phyloP scores from a whole-genome alignment of 2,888 invertebrate genomes.

The Drosophila picticornis region DNA sequence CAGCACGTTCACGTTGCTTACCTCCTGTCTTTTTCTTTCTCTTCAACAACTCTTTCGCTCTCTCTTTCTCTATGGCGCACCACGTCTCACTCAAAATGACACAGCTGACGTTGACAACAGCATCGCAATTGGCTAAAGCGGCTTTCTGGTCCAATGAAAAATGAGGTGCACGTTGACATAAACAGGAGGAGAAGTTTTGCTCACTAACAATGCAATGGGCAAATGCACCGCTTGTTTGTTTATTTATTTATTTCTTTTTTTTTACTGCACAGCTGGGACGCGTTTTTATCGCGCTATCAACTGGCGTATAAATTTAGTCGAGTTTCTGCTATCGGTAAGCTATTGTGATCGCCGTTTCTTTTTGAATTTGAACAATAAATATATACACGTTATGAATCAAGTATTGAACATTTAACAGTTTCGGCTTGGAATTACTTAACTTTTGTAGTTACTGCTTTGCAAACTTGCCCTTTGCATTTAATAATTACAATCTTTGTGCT shows the following conservation, averaged over 20 bases:
- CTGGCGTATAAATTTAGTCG: conserved; percentile 16
- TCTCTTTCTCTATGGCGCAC: neutral
- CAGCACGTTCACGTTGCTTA: conserved; percentile 40
- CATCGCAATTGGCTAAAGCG: conserved; percentile 37
- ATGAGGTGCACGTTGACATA: conserved; percentile 13
- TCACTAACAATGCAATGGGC: conserved; percentile 24
- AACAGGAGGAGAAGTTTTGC: conserved; percentile 4
- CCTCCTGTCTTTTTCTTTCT: conserved; percentile 10
- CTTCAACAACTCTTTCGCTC: conserved; percentile 1
- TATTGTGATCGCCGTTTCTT: neutral
- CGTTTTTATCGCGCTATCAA: conserved; percentile 32
- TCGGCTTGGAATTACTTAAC: conserved; percentile 16
- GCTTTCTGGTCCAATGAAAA: conserved; percentile 18
- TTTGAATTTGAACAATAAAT: conserved; percentile 1
- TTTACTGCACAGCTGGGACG: conserved; percentile 43
- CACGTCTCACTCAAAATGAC: conserved; percentile 31
- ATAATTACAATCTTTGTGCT: conserved; percentile 19
- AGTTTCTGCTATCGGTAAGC: conserved; percentile 1
- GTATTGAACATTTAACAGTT: conserved; percentile 2
- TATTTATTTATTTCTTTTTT: neutral
- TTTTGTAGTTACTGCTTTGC: conserved; percentile 11
- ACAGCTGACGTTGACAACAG: conserved; percentile 63
- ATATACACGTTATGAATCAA: conserved; percentile 4
- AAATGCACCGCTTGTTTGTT: conserved; percentile 2
- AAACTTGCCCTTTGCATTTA: conserved; percentile 15